phyloP scores from a whole-genome alignment of 1,140 invertebrate genomes.

The Berghia stephanieae region DNA sequence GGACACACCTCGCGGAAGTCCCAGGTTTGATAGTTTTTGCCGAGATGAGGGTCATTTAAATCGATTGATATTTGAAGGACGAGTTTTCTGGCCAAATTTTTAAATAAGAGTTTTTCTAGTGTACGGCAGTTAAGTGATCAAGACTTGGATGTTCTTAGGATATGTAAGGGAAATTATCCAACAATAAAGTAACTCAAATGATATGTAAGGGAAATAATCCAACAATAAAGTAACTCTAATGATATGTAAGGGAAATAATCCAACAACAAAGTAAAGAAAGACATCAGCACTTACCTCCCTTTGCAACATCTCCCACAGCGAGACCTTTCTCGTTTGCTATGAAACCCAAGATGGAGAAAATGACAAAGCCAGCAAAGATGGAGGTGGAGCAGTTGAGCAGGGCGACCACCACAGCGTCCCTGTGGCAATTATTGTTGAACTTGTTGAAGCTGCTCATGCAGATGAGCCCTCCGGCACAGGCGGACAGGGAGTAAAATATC shows the following conservation, averaged over 20 bases:
- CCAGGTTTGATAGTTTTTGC: too few species aligned
- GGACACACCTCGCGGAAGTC: too few species aligned
- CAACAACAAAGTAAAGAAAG: background rate
- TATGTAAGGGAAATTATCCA: too few species aligned
- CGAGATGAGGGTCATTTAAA: too few species aligned
- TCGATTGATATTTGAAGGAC: too few species aligned
- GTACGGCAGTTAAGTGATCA: too few species aligned
- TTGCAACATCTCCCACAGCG: conserved; percentile 53
- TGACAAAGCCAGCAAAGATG: conserved; percentile 97
- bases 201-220: too few species aligned
- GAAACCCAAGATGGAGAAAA: conserved; percentile 95
- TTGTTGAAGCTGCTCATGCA: conserved; percentile 94
- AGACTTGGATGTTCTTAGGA: too few species aligned
- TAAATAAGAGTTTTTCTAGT: too few species aligned
- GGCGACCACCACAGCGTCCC: conserved; percentile 91
- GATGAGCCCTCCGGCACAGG: conserved; percentile 93
- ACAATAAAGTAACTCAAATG: too few species aligned
- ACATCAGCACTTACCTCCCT: conserved; percentile 62
- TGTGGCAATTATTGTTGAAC: conserved; percentile 85
- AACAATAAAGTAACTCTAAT: too few species aligned
- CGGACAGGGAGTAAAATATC: conserved; percentile 92
- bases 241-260: background rate
- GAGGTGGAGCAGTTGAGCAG: conserved; percentile 95
- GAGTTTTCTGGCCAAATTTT: too few species aligned
- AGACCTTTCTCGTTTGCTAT: conserved; percentile 63